These are phyloP conservation scores for Helostoma temminkii DNA, from an alignment of 2,797 vertebrate species.

Conservation along the genomic window DNA sequence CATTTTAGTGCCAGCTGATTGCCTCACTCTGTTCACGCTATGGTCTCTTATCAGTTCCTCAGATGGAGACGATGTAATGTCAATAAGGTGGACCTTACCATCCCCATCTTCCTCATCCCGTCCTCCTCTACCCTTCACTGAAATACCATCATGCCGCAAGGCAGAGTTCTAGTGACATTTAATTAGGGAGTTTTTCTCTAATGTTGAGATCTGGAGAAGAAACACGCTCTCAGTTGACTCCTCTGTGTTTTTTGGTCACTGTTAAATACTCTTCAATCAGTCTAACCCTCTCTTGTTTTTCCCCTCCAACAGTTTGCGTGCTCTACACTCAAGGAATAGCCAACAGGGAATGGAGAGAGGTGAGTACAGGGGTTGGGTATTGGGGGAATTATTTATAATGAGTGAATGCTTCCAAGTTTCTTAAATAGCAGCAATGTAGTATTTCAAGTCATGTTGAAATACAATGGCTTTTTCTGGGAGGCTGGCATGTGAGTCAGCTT, in stretches of 20 bases:
- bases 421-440: slow-evolving; percentile 18
- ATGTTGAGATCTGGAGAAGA: slow-evolving; percentile 36
- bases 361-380: slow-evolving; percentile 76
- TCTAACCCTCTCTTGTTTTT: slow-evolving; percentile 39
- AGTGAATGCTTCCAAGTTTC: neutral
- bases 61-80: slow-evolving; percentile 45
- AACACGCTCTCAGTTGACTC: slow-evolving; percentile 44
- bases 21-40: slow-evolving; percentile 39
- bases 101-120: neutral
- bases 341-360: slow-evolving; percentile 98
- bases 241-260: slow-evolving; percentile 32
- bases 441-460: slow-evolving; percentile 1
- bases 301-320: slow-evolving; percentile 90
- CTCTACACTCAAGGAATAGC: slow-evolving; percentile 95
- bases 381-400: slow-evolving; percentile 7
- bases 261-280: slow-evolving; percentile 51
- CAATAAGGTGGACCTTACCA: slow-evolving; percentile 41
- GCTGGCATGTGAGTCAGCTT: neutral
- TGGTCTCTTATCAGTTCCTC: slow-evolving; percentile 35
- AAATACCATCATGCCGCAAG: slow-evolving; percentile 73
- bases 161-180: slow-evolving; percentile 75
- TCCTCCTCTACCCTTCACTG: slow-evolving; percentile 26
- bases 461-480: neutral
- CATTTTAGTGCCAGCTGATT: slow-evolving; percentile 69
- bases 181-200: slow-evolving; percentile 67